Base-by-base conservation (phyloP, 2,797 vertebrate species). In the Ptychadena robeensis region DNA sequence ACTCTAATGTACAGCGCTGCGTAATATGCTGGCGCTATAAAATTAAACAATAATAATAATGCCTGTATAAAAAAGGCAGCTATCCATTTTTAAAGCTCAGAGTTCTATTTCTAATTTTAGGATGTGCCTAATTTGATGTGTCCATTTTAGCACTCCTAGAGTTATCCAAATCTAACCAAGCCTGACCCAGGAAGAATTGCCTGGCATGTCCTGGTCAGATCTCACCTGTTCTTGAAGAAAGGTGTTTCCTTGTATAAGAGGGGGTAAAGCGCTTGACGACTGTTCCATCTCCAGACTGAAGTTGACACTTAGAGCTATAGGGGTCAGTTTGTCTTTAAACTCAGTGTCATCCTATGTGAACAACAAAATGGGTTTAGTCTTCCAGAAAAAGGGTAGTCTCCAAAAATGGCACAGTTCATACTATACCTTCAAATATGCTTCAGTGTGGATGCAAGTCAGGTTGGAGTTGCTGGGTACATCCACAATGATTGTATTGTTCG, bases 301-400 rank as follows among this genome's bases (percentile, higher is more conserved):
- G 22, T 88, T 90, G 68, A 94, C 68, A 0, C 93, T 94, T 79
- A 95, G 91, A n/a, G 92, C 88, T 1, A 97, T 95, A 0, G 95
- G 95, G 83, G 94, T 97, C 88, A 97, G 89, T 83, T 96, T 97
- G 89, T 97, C 96, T 82, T 90, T 94, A 89, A 97, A 92, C 37
- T 96, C 94, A 0, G 91, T 84, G 83, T 95, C 87, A 1, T 91
- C 88, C 95, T 96, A 65, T 9, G 76, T 9, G 59, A 61, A 28
- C 35, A 65, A 86, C 27, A 40, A 76, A 76, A 53, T 53, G 15
- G 59, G 11, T 61, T 61, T 15, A 61, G n/a, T 61, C 59, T 25
- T 9, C 10, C 25, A 28, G 27, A 27, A 10, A 28, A 27, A 1
- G 5, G 28, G 9, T 25, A 11, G n/a, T 61, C 10, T 61, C 7